Percentiles rank a stretch among this genome's conserved stretches.
Conservation (phyloP, 1,140 invertebrate genomes). For the Tetragnatha versicolor region DNA sequence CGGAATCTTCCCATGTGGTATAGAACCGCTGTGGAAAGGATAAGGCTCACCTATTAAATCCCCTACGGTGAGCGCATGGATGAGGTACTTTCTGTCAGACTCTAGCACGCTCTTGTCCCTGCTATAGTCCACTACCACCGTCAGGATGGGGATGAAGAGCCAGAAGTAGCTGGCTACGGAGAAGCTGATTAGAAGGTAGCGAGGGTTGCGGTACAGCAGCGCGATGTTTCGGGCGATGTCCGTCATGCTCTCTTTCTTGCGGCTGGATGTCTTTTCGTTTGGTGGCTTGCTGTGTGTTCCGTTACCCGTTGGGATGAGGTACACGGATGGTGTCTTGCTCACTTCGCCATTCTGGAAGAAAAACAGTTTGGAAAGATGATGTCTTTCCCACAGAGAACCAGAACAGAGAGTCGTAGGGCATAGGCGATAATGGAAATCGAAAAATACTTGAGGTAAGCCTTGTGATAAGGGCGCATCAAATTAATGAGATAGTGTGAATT, state of each 20-base stretch:
- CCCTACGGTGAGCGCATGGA: slow-evolving; percentile 29
- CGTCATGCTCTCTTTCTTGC: not conserved
- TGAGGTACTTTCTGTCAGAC: slow-evolving; percentile 16
- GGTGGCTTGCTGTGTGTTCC: not conserved
- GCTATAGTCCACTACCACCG: slow-evolving; percentile 41
- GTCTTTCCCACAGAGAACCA: too few relatives aligned
- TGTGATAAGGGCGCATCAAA: too few relatives aligned
- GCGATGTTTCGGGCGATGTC: slow-evolving; percentile 2
- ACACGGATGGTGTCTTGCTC: not conserved
- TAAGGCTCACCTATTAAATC: slow-evolving; percentile 37
- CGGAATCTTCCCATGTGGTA: too few relatives aligned
- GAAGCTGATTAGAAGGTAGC: slow-evolving; percentile 29
- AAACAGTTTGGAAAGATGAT: too few relatives aligned
- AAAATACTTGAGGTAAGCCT: too few relatives aligned
- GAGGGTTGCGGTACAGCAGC: slow-evolving; percentile 16
- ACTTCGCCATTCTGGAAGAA: too few relatives aligned
- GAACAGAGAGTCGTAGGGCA: too few relatives aligned
- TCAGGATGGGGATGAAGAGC: slow-evolving; percentile 38
- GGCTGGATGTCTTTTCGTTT: not conserved
- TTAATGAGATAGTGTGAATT: too few relatives aligned
- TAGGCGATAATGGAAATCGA: too few relatives aligned
- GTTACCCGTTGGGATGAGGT: not conserved
- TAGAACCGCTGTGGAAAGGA: too few relatives aligned
- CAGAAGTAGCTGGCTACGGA: slow-evolving; percentile 29
- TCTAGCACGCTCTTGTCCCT: slow-evolving; percentile 24